These are phyloP conservation scores for Dryadula phaetusa DNA, from an alignment of 2,888 invertebrate genomes.

Conservation along the genomic window DNA sequence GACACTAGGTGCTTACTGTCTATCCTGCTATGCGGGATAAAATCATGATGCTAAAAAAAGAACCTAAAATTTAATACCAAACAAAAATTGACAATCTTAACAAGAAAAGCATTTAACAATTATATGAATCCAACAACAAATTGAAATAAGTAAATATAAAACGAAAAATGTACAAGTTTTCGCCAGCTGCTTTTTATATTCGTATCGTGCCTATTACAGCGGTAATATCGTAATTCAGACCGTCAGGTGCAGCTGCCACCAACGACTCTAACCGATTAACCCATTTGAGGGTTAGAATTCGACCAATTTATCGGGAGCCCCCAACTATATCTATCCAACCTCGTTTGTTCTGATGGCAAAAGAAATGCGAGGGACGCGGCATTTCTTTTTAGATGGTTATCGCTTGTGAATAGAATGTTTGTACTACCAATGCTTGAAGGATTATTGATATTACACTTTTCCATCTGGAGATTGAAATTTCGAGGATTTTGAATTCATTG, in stretches of 20 bases:
- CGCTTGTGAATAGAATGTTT: conserved; percentile 68
- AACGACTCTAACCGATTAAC: conserved; percentile 78
- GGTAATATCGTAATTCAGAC: conserved; percentile 75
- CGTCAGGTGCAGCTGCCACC: conserved; percentile 79
- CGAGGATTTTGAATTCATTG: conserved; percentile 16
- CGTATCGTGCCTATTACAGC: conserved; percentile 48
- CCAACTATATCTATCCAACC: conserved; percentile 48
- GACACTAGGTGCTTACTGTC: too few relatives aligned
- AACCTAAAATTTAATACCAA: not conserved
- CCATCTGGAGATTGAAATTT: conserved; percentile 44
- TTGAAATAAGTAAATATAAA: conserved; percentile 34
- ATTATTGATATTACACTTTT: conserved; percentile 67
- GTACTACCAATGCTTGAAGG: conserved; percentile 66
- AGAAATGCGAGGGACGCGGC: conserved; percentile 46
- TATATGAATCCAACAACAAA: conserved; percentile 16
- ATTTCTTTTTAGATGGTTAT: conserved; percentile 51
- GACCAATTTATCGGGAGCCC: conserved; percentile 56
- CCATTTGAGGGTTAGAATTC: conserved; percentile 62
- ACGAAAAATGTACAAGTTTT: conserved; percentile 33
- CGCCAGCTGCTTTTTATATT: conserved; percentile 46
- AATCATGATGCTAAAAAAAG: too few relatives aligned
- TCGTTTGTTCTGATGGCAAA: conserved; percentile 38
- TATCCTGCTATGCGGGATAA: too few relatives aligned
- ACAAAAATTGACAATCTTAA: not conserved
- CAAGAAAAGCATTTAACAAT: not conserved